Evolutionary conservation across 2,888 invertebrate genomes (phyloP).

Genomic region (Synanthedon myopaeformis): DNA sequence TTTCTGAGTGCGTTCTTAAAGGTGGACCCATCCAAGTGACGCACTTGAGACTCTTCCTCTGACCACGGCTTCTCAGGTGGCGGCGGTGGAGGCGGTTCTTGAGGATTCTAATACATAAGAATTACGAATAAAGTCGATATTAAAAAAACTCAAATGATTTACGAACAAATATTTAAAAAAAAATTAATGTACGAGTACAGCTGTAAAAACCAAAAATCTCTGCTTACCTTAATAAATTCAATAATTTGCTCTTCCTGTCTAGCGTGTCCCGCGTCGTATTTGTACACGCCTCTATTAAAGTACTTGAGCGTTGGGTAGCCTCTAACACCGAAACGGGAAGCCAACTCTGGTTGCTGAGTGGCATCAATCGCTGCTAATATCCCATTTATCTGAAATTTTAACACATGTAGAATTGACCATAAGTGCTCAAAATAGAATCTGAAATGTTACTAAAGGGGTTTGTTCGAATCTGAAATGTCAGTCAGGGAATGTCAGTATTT

Average conservation of each 20-base stretch:
- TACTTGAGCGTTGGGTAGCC: conserved; percentile 86
- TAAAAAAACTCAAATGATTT: neutral
- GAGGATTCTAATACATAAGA: conserved; percentile 66
- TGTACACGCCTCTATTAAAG: conserved; percentile 80
- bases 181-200: neutral
- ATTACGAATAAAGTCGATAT: too few relatives aligned
- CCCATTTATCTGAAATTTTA: conserved; percentile 70
- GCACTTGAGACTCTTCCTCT: conserved; percentile 79
- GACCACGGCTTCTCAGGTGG: conserved; percentile 85
- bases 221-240: conserved; percentile 78
- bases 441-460: too few relatives aligned
- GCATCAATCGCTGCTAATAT: conserved; percentile 88
- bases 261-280: conserved; percentile 83
- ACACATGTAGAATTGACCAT: too few relatives aligned
- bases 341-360: conserved; percentile 78
- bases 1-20: conserved; percentile 83
- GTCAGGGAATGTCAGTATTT: too few relatives aligned
- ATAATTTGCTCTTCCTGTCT: conserved; percentile 83
- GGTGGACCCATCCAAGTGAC: conserved; percentile 79
- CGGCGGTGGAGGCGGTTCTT: conserved; percentile 87
- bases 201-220: neutral
- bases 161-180: neutral
- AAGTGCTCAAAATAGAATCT: too few relatives aligned
- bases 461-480: too few relatives aligned
- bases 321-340: conserved; percentile 76